Percentiles rank a stretch among this genome's conserved stretches.
phyloP scores from a whole-genome alignment of 2,113 vertebrate genomes.

The Erythrolamprus reginae region DNA sequence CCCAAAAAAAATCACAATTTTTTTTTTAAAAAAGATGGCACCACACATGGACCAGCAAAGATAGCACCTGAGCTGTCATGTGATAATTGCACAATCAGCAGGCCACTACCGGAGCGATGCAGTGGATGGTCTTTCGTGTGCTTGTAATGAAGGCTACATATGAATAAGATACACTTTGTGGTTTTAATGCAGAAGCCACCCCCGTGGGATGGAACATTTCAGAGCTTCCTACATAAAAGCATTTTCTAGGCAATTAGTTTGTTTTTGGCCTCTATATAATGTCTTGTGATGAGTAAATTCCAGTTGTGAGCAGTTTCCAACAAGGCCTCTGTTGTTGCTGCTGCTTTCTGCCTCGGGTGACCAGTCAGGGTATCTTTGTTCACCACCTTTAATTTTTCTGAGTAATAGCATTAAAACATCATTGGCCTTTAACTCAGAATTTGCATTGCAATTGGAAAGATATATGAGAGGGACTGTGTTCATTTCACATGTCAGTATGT shows the following conservation, averaged over 20 bases:
- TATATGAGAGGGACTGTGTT: not conserved
- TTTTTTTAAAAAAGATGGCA: too few species aligned
- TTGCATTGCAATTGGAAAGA: constrained; percentile 16
- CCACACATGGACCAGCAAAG: too few species aligned
- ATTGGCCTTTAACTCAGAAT: constrained; percentile 52
- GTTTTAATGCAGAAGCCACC: not conserved
- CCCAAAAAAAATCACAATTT: too few species aligned
- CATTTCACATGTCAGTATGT: not conserved
- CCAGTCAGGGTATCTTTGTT: constrained; percentile 29
- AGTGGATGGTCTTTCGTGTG: not conserved
- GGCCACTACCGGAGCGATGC: too few species aligned
- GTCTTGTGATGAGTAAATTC: constrained; percentile 5
- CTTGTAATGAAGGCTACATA: too few species aligned
- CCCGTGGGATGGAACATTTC: not conserved
- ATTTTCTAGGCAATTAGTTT: not conserved
- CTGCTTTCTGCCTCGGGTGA: constrained; percentile 1
- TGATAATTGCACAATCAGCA: too few species aligned
- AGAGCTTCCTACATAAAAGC: not conserved
- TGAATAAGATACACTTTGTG: not conserved
- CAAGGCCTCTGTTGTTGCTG: not conserved
- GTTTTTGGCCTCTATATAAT: not conserved
- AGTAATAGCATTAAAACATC: constrained; percentile 59
- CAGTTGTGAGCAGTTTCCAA: not conserved
- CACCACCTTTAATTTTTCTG: constrained; percentile 35
- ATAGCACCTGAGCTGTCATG: too few species aligned